A percentile compares a stretch with the other conserved stretches of the same genome.
Evolutionary conservation across 2,797 vertebrate genomes (phyloP).

Genomic region (Cirrhinus mrigala): DNA sequence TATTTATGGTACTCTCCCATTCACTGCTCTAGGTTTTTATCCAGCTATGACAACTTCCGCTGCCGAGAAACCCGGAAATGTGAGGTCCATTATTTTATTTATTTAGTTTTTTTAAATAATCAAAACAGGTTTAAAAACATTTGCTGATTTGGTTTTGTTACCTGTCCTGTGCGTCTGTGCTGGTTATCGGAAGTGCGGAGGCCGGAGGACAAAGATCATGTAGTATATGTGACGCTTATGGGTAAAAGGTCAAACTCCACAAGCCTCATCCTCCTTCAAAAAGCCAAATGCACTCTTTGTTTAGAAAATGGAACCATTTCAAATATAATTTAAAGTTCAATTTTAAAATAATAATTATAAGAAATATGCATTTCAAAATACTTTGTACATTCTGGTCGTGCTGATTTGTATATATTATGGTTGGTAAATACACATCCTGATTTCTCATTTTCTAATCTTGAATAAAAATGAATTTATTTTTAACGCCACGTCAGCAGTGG

Average conservation of each 20-base stretch:
- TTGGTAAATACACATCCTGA: neutral
- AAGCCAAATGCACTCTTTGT: neutral
- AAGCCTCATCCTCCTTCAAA: neutral
- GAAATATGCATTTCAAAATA: neutral
- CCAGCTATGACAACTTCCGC: too few relatives aligned
- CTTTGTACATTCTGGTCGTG: neutral
- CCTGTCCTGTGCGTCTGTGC: neutral
- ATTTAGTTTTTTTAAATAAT: too few relatives aligned
- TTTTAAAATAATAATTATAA: neutral
- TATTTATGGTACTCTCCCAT: too few relatives aligned
- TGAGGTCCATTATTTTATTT: too few relatives aligned
- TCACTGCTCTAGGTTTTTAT: too few relatives aligned
- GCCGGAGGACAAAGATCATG: neutral
- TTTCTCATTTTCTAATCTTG: neutral
- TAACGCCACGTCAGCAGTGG: neutral
- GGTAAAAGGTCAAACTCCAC: constrained; percentile 2
- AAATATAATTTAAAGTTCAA: neutral
- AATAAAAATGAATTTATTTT: neutral
- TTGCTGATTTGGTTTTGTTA: neutral
- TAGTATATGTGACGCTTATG: neutral
- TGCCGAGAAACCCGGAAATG: too few relatives aligned
- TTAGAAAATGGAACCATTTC: neutral
- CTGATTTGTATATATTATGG: neutral
- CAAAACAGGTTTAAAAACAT: neutral
- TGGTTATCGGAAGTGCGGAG: neutral